Evolutionary conservation across 2,113 vertebrate genomes (phyloP).

Genomic region (Malurus melanocephalus): DNA sequence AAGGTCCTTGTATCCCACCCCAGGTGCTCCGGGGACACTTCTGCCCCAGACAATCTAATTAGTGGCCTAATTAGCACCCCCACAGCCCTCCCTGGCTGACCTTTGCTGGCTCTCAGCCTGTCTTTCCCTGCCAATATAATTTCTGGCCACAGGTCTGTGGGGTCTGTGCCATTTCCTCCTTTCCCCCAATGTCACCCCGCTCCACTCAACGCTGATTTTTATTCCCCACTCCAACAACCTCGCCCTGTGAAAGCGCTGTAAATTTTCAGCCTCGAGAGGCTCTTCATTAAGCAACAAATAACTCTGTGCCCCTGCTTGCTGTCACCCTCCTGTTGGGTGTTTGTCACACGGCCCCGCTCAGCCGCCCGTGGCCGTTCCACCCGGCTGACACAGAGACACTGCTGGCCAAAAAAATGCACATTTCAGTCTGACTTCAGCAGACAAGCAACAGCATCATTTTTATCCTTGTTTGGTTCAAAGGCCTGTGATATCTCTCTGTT

Average conservation of each 20-base stretch:
- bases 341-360: background rate
- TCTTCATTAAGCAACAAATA: constrained; percentile 47
- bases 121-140: background rate
- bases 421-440: background rate
- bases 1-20: background rate
- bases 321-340: background rate
- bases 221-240: background rate
- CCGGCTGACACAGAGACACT: background rate
- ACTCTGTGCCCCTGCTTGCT: background rate
- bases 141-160: background rate
- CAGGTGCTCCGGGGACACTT: background rate
- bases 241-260: background rate
- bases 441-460: background rate
- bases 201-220: background rate
- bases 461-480: background rate
- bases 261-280: constrained; percentile 6
- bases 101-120: background rate
- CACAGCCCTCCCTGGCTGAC: background rate
- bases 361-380: background rate
- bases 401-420: background rate
- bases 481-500: fast-evolving
- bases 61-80: constrained; percentile 13
- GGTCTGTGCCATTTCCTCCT: background rate
- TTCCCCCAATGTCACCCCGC: fast-evolving
- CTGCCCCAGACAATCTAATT: constrained; percentile 32